Evolutionary conservation across 1,140 invertebrate genomes (phyloP), one percentile per base, ranked within the genome.

Genomic region (Bilobella aurantiaca): DNA sequence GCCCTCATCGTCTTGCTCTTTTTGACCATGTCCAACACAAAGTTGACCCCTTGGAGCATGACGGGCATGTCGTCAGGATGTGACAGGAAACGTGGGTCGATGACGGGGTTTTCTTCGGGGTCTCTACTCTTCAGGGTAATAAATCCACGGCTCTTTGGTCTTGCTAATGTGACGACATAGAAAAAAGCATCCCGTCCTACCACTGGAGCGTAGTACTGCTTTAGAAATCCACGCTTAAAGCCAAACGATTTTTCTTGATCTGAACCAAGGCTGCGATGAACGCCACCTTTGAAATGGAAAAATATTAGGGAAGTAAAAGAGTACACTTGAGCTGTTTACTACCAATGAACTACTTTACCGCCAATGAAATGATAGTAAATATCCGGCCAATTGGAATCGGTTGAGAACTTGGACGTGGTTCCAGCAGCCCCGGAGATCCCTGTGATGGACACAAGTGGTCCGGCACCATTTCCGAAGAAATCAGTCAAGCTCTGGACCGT

Each of bases 71-170:
- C 78, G 31, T 85, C 81, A 1, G 80, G 85, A 75, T 86, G 77
- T 27, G 80, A 77, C 58, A 89, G 85, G 73, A 91, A 93, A 69
- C 91, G 90, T 0, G 91, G 85, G 72, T 88, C 83, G 21, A 96
- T 86, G n/a, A 84, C 76, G 0, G 93, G 93, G 73, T 89, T 85
- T 12, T 83, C 79, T 56, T 82, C 82, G 2, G 90, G 89, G 77
- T 91, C 84, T 49, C 76, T 84, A 66, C 80, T 82, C 64, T 80
- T 79, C 1, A 93, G 77, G 74, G 81, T 81, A 29, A 70, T 67
- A 3, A 29, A 27, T 37, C 69, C 69, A 3, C 27, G 21, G 3
- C 62, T 47, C 25, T 57, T 62, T 3, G 69, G 69, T 16, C 69
- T n/a, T 8, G 69, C 69, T 25, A 70, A 34, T 1, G 69, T 67